A percentile compares a stretch with the other conserved stretches of the same genome.
Evolutionary conservation across 2,888 invertebrate genomes (phyloP).

Genomic region (Chaetogeoica ovagalla): DNA sequence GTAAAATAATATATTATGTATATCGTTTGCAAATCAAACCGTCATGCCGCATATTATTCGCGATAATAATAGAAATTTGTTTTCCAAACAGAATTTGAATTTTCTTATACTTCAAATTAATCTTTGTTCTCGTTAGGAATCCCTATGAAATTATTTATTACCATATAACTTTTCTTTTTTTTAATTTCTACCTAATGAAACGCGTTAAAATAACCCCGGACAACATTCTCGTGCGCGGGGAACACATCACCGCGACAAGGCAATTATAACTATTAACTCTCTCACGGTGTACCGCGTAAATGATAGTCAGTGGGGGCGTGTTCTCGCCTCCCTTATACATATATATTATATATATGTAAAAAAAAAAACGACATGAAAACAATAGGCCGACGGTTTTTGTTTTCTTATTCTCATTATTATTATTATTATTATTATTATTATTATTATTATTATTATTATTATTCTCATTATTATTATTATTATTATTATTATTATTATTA

Average conservation of each 20-base stretch:
- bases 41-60: no score
- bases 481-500: no score
- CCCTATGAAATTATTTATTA: no score
- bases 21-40: no score
- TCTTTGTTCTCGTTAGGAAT: no score
- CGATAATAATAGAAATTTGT: no score
- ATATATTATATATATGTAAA: conserved; percentile 24
- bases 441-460: background rate
- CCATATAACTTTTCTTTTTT: background rate
- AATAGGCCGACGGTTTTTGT: conserved; percentile 26
- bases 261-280: conserved; percentile 48
- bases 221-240: conserved; percentile 27
- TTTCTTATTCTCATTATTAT: background rate
- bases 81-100: no score
- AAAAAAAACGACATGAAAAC: conserved; percentile 45
- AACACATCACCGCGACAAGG: conserved; percentile 34
- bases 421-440: background rate
- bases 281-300: conserved; percentile 40
- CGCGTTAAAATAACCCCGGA: conserved; percentile 30
- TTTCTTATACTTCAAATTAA: no score
- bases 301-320: conserved; percentile 39
- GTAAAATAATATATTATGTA: no score
- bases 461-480: conserved; percentile 6
- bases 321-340: conserved; percentile 50
- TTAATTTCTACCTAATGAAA: conserved; percentile 6